Conservation (phyloP, 2,888 invertebrate genomes). For the Platycheirus rosarum region DNA sequence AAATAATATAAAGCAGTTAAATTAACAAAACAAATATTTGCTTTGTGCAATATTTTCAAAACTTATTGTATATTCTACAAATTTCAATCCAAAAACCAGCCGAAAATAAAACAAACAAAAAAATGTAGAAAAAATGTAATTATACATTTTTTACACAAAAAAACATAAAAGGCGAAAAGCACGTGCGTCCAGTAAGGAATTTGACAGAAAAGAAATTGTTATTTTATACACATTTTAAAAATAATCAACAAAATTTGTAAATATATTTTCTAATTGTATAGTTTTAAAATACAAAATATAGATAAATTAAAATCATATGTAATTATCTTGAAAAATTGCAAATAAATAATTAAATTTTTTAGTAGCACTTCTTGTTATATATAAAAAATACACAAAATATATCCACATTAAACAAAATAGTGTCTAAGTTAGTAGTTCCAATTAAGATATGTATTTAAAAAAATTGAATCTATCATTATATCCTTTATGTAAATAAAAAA, state of each 20-base stretch:
- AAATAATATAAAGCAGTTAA: neutral
- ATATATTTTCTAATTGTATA: conserved; percentile 23
- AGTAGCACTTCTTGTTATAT: conserved; percentile 42
- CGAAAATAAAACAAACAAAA: conserved; percentile 5
- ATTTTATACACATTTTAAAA: conserved; percentile 19
- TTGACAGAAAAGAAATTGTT: conserved; percentile 4
- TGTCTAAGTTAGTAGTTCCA: neutral
- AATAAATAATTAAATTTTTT: conserved; percentile 1
- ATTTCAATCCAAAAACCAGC: neutral
- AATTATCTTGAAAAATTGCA: conserved; percentile 5
- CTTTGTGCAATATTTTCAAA: neutral
- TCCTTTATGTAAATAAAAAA: neutral
- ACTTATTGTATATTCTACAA: conserved; percentile 3
- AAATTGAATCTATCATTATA: neutral
- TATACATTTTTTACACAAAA: conserved; percentile 54
- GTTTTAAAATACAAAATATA: conserved; percentile 9
- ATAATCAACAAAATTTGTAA: conserved; percentile 20
- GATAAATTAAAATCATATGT: conserved; percentile 29
- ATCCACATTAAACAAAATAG: neutral
- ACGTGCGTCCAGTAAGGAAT: conserved; percentile 13
- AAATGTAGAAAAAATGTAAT: conserved; percentile 8
- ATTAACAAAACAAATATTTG: neutral
- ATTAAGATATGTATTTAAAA: neutral
- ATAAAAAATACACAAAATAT: neutral
- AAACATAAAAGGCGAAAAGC: conserved; percentile 4